Conservation (phyloP, 1,140 invertebrate genomes). For the Dendroctonus ponderosae region DNA sequence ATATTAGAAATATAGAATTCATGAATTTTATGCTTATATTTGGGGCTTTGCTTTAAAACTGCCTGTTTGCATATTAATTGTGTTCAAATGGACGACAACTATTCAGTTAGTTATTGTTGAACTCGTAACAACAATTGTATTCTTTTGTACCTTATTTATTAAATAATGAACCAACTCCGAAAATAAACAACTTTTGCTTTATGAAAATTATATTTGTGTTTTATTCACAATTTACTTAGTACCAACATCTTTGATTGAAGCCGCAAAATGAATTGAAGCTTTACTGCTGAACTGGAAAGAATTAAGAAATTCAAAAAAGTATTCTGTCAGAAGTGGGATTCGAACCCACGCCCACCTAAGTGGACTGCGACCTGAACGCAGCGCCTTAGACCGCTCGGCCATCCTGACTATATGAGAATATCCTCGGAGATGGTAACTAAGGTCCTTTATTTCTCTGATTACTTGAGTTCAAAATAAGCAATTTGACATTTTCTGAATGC, state of each 20-base stretch:
- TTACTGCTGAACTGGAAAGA: no score
- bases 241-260: no score
- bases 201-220: constrained; percentile 2
- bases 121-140: neutral
- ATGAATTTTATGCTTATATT: neutral
- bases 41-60: constrained; percentile 1
- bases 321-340: constrained; percentile 82
- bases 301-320: no score
- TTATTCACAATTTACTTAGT: no score
- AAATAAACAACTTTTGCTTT: constrained; percentile 15
- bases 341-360: constrained; percentile 84
- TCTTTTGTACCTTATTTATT: constrained; percentile 17
- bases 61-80: neutral
- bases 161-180: neutral
- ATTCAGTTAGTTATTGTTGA: neutral
- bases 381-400: constrained; percentile 91
- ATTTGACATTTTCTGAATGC: no score
- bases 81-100: constrained; percentile 2
- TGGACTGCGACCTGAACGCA: constrained; percentile 92
- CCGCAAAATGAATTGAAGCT: no score
- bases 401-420: constrained; percentile 62
- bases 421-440: no score
- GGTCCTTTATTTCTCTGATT: no score
- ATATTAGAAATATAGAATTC: neutral
- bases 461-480: no score